These are phyloP conservation scores for Callithrix jacchus DNA, from an alignment of 2,113 vertebrate species.

Conservation along the genomic window DNA sequence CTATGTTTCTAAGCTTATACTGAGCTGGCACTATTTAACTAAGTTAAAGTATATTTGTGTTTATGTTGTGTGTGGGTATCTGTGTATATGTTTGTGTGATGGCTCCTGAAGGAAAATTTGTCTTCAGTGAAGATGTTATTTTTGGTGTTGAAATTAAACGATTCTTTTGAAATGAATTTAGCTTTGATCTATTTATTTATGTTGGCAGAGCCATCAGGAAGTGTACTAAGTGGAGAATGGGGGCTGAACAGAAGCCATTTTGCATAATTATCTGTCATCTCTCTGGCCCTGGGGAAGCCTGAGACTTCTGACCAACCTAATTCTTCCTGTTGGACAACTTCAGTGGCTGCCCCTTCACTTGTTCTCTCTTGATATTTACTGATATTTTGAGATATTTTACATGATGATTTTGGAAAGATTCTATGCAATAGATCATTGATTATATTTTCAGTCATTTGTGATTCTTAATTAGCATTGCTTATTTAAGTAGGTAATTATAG, in stretches of 20 bases:
- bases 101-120: background rate
- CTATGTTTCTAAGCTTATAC: background rate
- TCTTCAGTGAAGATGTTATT: background rate
- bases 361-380: background rate
- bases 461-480: background rate
- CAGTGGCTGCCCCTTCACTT: background rate
- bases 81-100: background rate
- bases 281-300: background rate
- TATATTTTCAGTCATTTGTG: background rate
- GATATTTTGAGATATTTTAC: background rate
- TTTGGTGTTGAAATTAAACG: background rate
- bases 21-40: background rate
- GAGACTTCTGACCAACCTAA: background rate
- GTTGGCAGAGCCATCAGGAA: background rate
- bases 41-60: background rate
- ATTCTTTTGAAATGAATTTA: slow-evolving; percentile 14
- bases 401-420: background rate
- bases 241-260: background rate
- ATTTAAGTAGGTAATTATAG: background rate
- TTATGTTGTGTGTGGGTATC: background rate
- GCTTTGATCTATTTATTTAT: slow-evolving; percentile 33
- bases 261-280: slow-evolving; percentile 46
- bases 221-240: background rate
- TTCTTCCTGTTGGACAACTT: background rate
- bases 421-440: background rate